phyloP scores from a whole-genome alignment of 1,140 invertebrate genomes.

The Linepithema humile region DNA sequence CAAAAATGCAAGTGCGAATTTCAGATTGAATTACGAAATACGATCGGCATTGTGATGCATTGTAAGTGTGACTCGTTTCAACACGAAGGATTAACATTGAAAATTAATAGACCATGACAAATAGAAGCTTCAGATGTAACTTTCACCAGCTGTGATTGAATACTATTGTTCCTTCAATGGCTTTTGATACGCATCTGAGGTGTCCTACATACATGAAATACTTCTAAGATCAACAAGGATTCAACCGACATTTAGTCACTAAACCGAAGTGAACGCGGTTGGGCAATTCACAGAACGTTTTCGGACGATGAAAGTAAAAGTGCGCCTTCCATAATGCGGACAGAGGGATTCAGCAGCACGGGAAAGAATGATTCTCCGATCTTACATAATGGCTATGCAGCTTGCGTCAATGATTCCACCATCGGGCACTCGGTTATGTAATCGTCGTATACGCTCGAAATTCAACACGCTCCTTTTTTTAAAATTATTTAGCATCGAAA shows the following conservation, averaged over 20 bases:
- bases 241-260: background rate
- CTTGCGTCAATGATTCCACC: conserved; percentile 69
- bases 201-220: background rate
- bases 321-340: conserved; percentile 50
- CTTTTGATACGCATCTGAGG: background rate
- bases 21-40: background rate
- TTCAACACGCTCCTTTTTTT: conserved; percentile 29
- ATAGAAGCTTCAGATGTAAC: background rate
- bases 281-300: conserved; percentile 13
- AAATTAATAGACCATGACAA: background rate
- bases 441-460: conserved; percentile 52
- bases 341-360: background rate
- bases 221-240: background rate
- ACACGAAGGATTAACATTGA: background rate
- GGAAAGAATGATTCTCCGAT: conserved; percentile 63
- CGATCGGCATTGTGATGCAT: background rate
- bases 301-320: conserved; percentile 57
- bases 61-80: background rate
- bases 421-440: conserved; percentile 51
- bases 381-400: conserved; percentile 65
- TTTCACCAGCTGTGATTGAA: background rate
- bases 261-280: conserved; percentile 13
- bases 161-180: background rate
- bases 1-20: background rate
- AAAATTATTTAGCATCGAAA: conserved; percentile 30